Percentiles rank a stretch among this genome's conserved stretches.
These are phyloP conservation scores for Vespertilio murinus DNA, from an alignment of 2,797 vertebrate genomes.

Conservation along the genomic window DNA sequence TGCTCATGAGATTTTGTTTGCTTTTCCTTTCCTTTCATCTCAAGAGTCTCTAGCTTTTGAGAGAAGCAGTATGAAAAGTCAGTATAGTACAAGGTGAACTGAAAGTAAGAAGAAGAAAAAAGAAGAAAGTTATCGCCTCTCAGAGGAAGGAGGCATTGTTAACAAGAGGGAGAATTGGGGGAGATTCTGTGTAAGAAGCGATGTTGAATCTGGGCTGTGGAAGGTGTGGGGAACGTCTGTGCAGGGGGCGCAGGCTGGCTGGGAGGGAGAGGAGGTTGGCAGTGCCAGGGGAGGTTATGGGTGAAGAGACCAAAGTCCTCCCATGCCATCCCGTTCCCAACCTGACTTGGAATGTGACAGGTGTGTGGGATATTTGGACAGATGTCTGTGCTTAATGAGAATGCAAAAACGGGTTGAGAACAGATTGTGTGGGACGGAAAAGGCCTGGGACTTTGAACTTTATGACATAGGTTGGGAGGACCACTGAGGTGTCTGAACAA, in stretches of 20 bases:
- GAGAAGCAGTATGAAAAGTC: not conserved
- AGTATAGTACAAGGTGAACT: not conserved
- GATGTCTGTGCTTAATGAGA: not conserved
- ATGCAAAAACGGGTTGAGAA: not conserved
- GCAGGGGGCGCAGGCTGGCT: not conserved
- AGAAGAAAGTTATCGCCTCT: not conserved
- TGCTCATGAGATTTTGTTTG: not conserved
- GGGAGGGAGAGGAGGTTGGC: not conserved
- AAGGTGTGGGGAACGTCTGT: not conserved
- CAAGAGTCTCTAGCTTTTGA: not conserved
- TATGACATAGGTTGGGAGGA: not conserved
- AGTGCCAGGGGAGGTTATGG: not conserved
- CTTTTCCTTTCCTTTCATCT: not conserved
- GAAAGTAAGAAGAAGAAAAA: not conserved
- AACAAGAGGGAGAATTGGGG: not conserved
- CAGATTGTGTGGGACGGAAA: conserved; percentile 10
- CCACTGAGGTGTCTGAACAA: not conserved
- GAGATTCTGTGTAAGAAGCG: not conserved
- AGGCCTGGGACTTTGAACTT: not conserved
- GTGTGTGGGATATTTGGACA: not conserved
- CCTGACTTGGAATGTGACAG: not conserved
- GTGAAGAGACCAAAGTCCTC: not conserved
- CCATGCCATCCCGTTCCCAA: not conserved
- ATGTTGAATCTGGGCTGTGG: not conserved
- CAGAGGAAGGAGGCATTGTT: not conserved